phyloP scores from a whole-genome alignment of 2,797 vertebrate species.

The Melanotaenia pygmaea region DNA sequence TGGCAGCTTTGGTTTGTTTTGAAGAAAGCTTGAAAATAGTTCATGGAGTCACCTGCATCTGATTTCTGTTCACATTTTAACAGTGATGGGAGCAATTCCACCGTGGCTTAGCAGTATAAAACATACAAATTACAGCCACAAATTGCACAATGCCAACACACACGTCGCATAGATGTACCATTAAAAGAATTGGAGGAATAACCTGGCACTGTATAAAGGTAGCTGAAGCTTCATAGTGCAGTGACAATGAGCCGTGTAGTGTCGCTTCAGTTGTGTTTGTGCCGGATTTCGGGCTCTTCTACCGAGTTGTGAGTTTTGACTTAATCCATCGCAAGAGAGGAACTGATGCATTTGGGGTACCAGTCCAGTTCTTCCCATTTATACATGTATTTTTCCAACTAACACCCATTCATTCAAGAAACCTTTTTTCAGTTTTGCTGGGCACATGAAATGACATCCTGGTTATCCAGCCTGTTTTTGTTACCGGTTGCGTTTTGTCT shows the following conservation, averaged over 20 bases:
- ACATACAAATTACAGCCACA: conserved; percentile 7
- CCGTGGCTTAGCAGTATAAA: conserved; percentile 21
- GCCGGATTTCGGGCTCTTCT: conserved; percentile 18
- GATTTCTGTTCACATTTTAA: conserved; percentile 8
- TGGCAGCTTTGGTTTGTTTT: conserved; percentile 14
- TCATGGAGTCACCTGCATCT: conserved; percentile 11
- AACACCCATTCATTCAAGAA: conserved; percentile 25
- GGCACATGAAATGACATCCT: conserved; percentile 12
- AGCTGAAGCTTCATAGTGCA: conserved; percentile 13
- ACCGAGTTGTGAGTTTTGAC: conserved; percentile 13
- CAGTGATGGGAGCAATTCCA: conserved; percentile 5
- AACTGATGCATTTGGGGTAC: conserved; percentile 31
- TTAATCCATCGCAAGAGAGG: conserved; percentile 13
- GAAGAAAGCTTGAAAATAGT: conserved; percentile 18
- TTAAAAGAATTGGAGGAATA: background rate
- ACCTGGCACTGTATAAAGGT: background rate
- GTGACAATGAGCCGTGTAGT: conserved; percentile 26
- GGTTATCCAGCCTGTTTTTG: conserved; percentile 35
- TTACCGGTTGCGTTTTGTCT: conserved; percentile 54
- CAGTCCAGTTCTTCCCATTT: conserved; percentile 41
- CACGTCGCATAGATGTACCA: background rate
- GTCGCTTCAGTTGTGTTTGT: conserved; percentile 44
- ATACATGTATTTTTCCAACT: conserved; percentile 11
- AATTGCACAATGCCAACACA: conserved; percentile 15
- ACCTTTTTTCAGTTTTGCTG: conserved; percentile 24